Evolutionary conservation across 2,113 vertebrate species (phyloP).

Genomic region (Leuciscus idus): DNA sequence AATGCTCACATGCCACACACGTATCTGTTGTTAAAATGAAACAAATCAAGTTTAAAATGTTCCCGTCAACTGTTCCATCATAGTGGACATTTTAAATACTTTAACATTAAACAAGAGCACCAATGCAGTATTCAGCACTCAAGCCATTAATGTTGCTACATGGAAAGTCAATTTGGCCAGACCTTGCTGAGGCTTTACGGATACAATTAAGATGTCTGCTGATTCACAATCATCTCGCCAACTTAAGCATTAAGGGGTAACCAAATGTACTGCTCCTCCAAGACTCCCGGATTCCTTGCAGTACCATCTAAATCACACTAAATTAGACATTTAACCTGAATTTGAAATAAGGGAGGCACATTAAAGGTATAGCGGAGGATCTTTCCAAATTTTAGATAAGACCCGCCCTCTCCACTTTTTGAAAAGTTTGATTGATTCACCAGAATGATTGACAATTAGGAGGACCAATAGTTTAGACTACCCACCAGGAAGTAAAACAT

Average conservation of each 20-base stretch:
- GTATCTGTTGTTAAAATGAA: slow-evolving; percentile 32
- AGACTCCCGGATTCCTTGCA: slow-evolving; percentile 37
- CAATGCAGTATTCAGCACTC: neutral
- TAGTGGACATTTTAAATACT: slow-evolving; percentile 46
- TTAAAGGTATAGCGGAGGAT: too few species aligned
- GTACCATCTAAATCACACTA: too few species aligned
- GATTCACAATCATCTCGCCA: slow-evolving; percentile 60
- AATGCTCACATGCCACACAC: neutral
- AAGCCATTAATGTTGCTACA: neutral
- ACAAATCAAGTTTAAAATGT: slow-evolving; percentile 11
- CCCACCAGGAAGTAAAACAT: too few species aligned
- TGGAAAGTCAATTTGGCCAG: neutral
- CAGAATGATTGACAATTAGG: too few species aligned
- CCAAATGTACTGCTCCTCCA: slow-evolving; percentile 71
- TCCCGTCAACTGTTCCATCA: slow-evolving; percentile 61
- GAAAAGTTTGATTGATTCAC: too few species aligned
- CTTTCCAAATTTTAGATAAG: too few species aligned
- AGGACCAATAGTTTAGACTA: too few species aligned
- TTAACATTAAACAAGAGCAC: slow-evolving; percentile 12
- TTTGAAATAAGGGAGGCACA: too few species aligned
- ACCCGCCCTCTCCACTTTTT: too few species aligned
- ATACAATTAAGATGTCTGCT: slow-evolving; percentile 45
- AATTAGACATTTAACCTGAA: too few species aligned
- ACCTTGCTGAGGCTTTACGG: neutral
- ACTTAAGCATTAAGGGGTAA: slow-evolving; percentile 67